Base-by-base conservation (phyloP, 2,797 vertebrate species). In the Argya squamiceps region DNA sequence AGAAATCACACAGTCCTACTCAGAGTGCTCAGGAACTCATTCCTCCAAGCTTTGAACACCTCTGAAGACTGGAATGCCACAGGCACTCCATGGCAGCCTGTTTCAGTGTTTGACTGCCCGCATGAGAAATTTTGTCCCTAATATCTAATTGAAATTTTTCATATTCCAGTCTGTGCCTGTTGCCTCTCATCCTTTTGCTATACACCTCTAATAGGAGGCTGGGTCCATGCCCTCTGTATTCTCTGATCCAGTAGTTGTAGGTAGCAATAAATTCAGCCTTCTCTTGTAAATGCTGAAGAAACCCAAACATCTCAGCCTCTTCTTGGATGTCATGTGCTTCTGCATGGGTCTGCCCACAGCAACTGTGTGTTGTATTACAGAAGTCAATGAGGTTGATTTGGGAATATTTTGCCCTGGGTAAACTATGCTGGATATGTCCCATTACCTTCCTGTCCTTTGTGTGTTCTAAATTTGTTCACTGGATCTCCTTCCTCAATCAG, bases 301-400 rank as follows among this genome's bases (percentile, higher is more conserved):
- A 29, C 17, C 5, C 18, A 78, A 3, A 4, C 39, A 15, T 43
- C 30, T 85, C 55, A 69, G 15, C 17, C 19, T 69, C 14, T 64
- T 84, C 30, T 46, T 60, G 13, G 30, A 37, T 69, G 60, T 41
- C 41, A 12, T 7, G 20, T 85, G 49, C 55, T 74, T 69, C 26
- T 67, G 23, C 0, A 0, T 60, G 41, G 21, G 23, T 81, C 36
- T 73, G 41, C 36, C n/a, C 8, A 41, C 30, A 64, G 55, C 26
- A 36, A 4, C 39, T 37, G 10, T 34, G 7, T 47, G 5, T 27
- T 0, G 0, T 39, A 21, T 24, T 24, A n/a, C 7, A 50, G 36
- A 55, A 21, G 19, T 39, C 41, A 26, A 1, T 39, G 56, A 65
- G 41, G 19, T 22, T 59, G 7, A 50, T 50, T 4, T 8, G 0